These are phyloP conservation scores for Tenebrio molitor DNA, from an alignment of 1,140 invertebrate genomes.

Conservation along the genomic window DNA sequence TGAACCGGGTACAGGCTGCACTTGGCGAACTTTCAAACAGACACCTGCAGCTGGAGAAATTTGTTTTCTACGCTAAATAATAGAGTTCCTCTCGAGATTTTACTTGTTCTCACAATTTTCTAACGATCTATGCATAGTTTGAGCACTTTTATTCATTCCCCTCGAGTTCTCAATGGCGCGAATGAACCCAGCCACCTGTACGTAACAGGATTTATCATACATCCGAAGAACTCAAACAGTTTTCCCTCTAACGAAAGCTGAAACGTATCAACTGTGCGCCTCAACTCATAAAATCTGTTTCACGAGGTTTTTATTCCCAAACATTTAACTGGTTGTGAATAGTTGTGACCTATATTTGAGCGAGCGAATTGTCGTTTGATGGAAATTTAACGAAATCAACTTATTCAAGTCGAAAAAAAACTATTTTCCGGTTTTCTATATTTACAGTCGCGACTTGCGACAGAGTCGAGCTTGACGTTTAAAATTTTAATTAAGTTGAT, in stretches of 20 bases:
- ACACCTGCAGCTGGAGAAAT: too few relatives aligned
- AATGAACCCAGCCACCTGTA: constrained; percentile 39
- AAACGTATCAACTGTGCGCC: constrained; percentile 13
- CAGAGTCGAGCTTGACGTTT: background rate
- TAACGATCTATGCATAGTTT: background rate
- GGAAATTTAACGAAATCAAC: background rate
- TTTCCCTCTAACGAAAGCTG: constrained; percentile 29
- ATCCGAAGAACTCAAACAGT: constrained; percentile 26
- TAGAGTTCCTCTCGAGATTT: background rate
- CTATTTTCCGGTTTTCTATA: too few relatives aligned
- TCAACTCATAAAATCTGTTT: constrained; percentile 22
- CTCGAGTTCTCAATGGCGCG: constrained; percentile 21
- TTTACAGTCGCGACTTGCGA: background rate
- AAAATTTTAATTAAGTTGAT: constrained; percentile 27
- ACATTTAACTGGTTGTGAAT: constrained; percentile 23
- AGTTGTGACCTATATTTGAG: constrained; percentile 19
- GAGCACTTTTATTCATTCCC: background rate
- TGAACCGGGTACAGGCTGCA: background rate
- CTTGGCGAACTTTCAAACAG: background rate
- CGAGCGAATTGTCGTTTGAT: background rate
- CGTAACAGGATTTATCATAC: constrained; percentile 32
- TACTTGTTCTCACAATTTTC: background rate
- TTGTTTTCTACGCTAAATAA: too few relatives aligned
- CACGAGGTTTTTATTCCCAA: constrained; percentile 26
- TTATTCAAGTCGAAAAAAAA: too few relatives aligned